Percentiles rank a stretch among this genome's conserved stretches.
phyloP scores from a whole-genome alignment of 2,113 vertebrate species.

The Eudyptes chrysolophus region DNA sequence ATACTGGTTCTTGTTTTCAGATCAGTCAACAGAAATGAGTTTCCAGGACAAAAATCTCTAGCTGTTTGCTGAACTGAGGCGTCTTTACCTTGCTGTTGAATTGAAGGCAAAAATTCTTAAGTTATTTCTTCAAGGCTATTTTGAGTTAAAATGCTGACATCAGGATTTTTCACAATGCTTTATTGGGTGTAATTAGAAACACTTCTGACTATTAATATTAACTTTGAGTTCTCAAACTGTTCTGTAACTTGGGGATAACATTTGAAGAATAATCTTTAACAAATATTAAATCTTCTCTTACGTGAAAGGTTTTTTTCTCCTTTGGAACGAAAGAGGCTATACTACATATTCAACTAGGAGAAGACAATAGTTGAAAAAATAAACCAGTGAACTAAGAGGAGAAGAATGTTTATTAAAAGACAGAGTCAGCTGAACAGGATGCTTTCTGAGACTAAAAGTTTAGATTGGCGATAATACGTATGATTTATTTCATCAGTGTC shows the following conservation, averaged over 20 bases:
- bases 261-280: not conserved
- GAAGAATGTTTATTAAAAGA: not conserved
- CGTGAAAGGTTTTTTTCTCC: not conserved
- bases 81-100: not conserved
- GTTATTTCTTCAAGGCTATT: not conserved
- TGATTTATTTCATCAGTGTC: not conserved
- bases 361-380: not conserved
- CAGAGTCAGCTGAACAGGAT: not conserved
- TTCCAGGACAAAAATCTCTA: not conserved
- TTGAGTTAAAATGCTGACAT: not conserved
- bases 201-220: not conserved
- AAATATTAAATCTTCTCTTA: not conserved
- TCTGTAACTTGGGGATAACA: not conserved
- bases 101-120: not conserved
- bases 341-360: not conserved
- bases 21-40: not conserved
- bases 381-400: not conserved
- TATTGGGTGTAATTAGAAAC: not conserved
- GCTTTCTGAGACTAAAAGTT: not conserved
- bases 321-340: not conserved
- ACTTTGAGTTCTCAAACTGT: not conserved
- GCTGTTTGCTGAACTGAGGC: not conserved
- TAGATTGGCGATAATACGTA: not conserved
- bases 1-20: not conserved
- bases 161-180: not conserved